Conservation (phyloP, 2,113 vertebrate species). For the Scytalopus superciliaris region DNA sequence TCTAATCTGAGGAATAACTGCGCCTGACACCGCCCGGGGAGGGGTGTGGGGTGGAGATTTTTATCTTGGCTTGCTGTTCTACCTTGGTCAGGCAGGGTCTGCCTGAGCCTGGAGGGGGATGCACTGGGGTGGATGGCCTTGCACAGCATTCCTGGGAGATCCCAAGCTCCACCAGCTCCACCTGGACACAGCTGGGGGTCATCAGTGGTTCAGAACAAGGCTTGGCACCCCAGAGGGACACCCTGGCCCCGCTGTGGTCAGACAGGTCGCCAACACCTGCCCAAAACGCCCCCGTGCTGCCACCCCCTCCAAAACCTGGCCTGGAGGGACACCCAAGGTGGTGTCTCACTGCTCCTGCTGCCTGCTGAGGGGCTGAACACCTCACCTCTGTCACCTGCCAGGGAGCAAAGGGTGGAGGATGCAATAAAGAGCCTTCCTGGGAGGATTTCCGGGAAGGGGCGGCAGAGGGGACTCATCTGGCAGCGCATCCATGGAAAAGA, state of each 20-base stretch:
- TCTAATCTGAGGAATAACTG: not conserved
- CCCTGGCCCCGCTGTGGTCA: not conserved
- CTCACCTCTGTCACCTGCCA: not conserved
- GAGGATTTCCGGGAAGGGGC: not conserved
- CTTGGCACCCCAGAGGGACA: not conserved
- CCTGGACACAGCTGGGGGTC: not conserved
- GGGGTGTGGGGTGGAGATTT: not conserved
- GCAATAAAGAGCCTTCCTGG: accelerated
- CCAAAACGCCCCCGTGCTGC: not conserved
- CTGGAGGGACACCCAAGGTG: not conserved
- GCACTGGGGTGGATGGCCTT: not conserved
- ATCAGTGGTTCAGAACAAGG: not conserved
- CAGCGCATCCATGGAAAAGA: accelerated
- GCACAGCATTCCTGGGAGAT: not conserved
- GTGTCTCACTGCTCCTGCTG: not conserved
- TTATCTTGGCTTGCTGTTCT: not conserved
- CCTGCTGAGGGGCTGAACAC: not conserved
- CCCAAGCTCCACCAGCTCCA: not conserved
- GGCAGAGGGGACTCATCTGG: not conserved
- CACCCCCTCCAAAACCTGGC: not conserved
- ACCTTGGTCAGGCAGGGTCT: not conserved
- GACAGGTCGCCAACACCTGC: not conserved
- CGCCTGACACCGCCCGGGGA: not conserved
- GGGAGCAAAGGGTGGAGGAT: not conserved
- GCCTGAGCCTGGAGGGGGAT: not conserved